These are phyloP conservation scores for Meganola albula DNA, from an alignment of 2,888 invertebrate species.

Conservation along the genomic window DNA sequence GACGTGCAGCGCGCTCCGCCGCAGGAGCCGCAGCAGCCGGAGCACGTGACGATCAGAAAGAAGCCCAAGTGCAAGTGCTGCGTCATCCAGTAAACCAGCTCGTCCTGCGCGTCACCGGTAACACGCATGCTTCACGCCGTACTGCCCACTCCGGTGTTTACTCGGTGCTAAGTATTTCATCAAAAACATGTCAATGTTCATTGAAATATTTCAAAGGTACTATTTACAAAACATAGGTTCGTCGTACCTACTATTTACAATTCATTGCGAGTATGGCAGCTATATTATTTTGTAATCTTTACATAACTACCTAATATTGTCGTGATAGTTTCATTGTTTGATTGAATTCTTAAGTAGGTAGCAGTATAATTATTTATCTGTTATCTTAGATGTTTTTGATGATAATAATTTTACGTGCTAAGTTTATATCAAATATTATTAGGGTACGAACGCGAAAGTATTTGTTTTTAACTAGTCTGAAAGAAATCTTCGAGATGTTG, in stretches of 20 bases:
- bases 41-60: conserved; percentile 95
- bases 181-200: conserved; percentile 34
- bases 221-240: conserved; percentile 35
- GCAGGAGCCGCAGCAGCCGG: conserved; percentile 89
- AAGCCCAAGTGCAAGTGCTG: conserved; percentile 97
- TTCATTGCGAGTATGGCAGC: conserved; percentile 34
- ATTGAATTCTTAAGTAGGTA: conserved; percentile 20
- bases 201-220: conserved; percentile 35
- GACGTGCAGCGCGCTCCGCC: conserved; percentile 86
- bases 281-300: conserved; percentile 34
- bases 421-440: conserved; percentile 50
- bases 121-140: conserved; percentile 45
- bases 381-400: conserved; percentile 43
- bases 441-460: conserved; percentile 63
- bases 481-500: conserved; percentile 33
- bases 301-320: conserved; percentile 24
- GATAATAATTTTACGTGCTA: conserved; percentile 44
- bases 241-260: conserved; percentile 35
- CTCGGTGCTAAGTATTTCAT: conserved; percentile 61
- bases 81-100: conserved; percentile 86
- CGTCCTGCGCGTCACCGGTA: conserved; percentile 36
- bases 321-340: conserved; percentile 25
- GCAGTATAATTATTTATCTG: conserved; percentile 37
- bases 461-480: conserved; percentile 64
- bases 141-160: conserved; percentile 45